Conservation (phyloP, 35 echinoderm and acorn worm species). For the Holothuria glaberrima region DNA sequence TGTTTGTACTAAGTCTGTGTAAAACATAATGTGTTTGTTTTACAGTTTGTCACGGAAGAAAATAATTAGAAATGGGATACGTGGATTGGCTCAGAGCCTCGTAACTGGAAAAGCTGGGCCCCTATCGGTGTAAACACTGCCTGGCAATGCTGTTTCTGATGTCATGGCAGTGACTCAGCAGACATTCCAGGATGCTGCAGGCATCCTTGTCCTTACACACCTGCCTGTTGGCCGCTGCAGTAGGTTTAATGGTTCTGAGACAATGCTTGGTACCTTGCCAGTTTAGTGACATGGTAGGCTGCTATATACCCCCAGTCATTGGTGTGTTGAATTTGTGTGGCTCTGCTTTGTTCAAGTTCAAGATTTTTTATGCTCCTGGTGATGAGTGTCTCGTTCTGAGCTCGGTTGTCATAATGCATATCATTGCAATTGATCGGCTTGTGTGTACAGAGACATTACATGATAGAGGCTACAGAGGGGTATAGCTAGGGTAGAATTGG, state of each 20-base stretch:
- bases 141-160: slow-evolving; percentile 15
- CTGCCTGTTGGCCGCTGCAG: not conserved
- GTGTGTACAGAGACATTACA: too few species aligned
- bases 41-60: slow-evolving; percentile 56
- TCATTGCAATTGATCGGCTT: too few species aligned
- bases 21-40: slow-evolving; percentile 66
- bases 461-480: too few species aligned
- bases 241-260: not conserved
- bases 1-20: slow-evolving; percentile 59
- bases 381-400: too few species aligned
- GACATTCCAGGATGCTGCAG: not conserved
- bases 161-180: slow-evolving; percentile 38
- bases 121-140: slow-evolving; percentile 47
- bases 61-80: slow-evolving; percentile 55
- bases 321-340: too few species aligned
- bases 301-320: too few species aligned
- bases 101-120: not conserved
- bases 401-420: too few species aligned
- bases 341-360: too few species aligned
- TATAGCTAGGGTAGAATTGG: too few species aligned
- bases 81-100: slow-evolving; percentile 40
- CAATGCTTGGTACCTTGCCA: slow-evolving; percentile 19
- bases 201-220: not conserved
- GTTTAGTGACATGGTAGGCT: not conserved
- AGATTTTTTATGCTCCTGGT: too few species aligned